A percentile compares a stretch with the other conserved stretches of the same genome.
Evolutionary conservation across 2,797 vertebrate genomes (phyloP).

Genomic region (Siniperca obscura): DNA sequence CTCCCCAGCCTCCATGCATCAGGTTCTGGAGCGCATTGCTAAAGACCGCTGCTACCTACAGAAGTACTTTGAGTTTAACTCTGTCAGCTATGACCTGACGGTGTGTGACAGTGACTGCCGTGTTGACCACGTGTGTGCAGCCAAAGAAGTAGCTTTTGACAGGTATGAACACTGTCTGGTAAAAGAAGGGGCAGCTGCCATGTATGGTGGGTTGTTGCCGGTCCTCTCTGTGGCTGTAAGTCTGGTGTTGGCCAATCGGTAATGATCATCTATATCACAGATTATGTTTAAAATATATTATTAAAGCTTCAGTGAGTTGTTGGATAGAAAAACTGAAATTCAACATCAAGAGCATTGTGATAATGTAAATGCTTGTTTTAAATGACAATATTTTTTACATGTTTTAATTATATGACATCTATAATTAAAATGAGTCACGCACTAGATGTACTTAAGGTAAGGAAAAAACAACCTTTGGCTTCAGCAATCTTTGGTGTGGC

Average conservation of each 20-base stretch:
- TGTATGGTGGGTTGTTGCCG: constrained; percentile 47
- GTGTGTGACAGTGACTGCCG: constrained; percentile 86
- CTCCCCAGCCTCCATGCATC: constrained; percentile 88
- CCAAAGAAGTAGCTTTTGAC: constrained; percentile 87
- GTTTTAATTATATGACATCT: constrained; percentile 19
- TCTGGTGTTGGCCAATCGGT: constrained; percentile 49
- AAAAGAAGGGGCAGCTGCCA: constrained; percentile 61
- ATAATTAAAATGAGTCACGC: neutral
- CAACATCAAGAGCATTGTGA: neutral
- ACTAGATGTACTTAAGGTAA: neutral
- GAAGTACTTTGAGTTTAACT: constrained; percentile 92
- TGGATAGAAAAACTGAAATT: neutral
- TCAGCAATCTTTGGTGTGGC: constrained; percentile 22
- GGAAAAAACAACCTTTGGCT: constrained; percentile 36
- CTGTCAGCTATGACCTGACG: constrained; percentile 88
- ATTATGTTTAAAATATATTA: neutral
- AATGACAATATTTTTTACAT: neutral
- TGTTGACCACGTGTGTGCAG: constrained; percentile 90
- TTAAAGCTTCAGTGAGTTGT: neutral
- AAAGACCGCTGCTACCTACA: constrained; percentile 82
- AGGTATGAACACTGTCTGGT: constrained; percentile 86
- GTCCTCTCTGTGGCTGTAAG: constrained; percentile 66
- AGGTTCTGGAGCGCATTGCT: constrained; percentile 79
- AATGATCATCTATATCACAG: constrained; percentile 2
- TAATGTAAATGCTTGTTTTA: neutral